Conservation (phyloP, 2,113 vertebrate species). For the Nicator chloris region DNA sequence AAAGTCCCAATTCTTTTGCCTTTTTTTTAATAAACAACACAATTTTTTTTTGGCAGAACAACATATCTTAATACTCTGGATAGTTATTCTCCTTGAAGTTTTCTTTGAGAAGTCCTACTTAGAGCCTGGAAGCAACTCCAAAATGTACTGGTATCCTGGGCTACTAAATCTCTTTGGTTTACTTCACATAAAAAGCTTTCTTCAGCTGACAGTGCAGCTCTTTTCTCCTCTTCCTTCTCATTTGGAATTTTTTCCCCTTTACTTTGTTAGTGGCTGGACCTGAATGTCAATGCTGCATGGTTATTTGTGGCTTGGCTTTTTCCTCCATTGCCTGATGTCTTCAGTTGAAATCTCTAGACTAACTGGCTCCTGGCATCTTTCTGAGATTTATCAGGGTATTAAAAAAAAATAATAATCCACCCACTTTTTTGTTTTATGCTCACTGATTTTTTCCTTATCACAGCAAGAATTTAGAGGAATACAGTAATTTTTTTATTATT, state of each 20-base stretch:
- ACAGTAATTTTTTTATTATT: neutral
- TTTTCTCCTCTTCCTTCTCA: slow-evolving; percentile 55
- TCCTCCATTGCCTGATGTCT: neutral
- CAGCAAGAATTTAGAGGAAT: neutral
- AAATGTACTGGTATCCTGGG: slow-evolving; percentile 6
- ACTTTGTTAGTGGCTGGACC: slow-evolving; percentile 29
- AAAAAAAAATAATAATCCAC: neutral
- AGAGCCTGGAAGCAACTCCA: slow-evolving; percentile 1
- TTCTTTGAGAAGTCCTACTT: slow-evolving; percentile 8
- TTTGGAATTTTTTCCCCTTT: slow-evolving; percentile 12
- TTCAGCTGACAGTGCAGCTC: slow-evolving; percentile 38
- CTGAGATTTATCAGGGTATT: slow-evolving; percentile 7
- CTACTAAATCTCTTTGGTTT: slow-evolving; percentile 41
- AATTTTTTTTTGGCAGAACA: neutral
- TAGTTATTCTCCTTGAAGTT: neutral
- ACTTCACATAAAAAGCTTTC: slow-evolving; percentile 48
- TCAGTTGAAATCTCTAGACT: slow-evolving; percentile 46
- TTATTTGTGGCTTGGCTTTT: slow-evolving; percentile 59
- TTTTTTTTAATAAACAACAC: neutral
- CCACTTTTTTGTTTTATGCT: neutral
- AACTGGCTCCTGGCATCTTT: slow-evolving; percentile 54
- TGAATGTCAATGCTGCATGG: slow-evolving; percentile 42
- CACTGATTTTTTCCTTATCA: neutral
- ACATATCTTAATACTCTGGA: neutral
- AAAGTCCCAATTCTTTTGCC: neutral